Evolutionary conservation across 2,113 vertebrate genomes (phyloP), one percentile per base, ranked within the genome.

Genomic region (Cynocephalus volans): DNA sequence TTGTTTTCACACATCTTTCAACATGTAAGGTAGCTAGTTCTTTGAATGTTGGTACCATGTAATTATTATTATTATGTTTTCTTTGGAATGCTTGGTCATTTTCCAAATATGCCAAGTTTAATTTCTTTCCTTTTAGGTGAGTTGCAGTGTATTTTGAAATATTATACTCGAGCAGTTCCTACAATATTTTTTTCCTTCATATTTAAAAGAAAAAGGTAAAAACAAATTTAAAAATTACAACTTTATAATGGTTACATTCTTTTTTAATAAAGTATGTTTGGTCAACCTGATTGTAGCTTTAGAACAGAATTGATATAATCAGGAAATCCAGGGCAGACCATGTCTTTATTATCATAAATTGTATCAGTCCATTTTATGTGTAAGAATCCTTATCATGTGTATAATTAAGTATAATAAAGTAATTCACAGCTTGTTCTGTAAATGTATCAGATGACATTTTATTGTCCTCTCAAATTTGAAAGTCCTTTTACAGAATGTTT

Each of bases 201-300:
- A 41, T 89, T 82, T 94, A 79, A 94, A 96, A 79, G 6, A 84
- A 95, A 95, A 67, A 88, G 23, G 5, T 76, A 77, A 17, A 97
- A 41, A 6, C 1, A 23, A 69, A n/a, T 72, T 62, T 50, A 85
- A 70, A 88, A 85, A 70, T 36, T 58, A 45, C 4, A 65, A 91
- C 14, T 90, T 56, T 41, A n/a, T 86, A 60, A 26, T 60, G 13
- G 10, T 81, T 64, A 33, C 86, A 93, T 60, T 24, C 79, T 69
- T 95, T 96, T 90, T 31, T 77, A 33, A 80, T 12, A 0, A 1
- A 21, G 77, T 23, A 41, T 73, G 0, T 62, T 88, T 82, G 41
- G 95, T 76, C 64, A 77, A 65, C 15, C 5, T 28, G n/a, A 28
- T 86, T 73, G 15, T 45, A 73, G 1, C 17, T 77, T 28, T 80